phyloP scores from a whole-genome alignment of 2,888 invertebrate species.

The Willowsia nigromaculata region DNA sequence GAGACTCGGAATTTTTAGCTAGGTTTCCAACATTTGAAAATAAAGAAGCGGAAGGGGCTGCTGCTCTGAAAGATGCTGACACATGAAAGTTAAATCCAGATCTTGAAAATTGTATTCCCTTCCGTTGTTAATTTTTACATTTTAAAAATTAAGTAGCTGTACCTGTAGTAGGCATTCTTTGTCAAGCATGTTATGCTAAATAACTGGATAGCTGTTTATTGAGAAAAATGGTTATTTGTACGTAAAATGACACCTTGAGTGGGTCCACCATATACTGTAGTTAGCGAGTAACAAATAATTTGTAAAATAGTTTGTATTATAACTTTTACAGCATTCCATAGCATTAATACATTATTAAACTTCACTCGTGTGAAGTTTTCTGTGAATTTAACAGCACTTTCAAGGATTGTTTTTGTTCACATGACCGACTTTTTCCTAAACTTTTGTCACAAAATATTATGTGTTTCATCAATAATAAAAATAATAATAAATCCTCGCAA shows the following conservation, averaged over 20 bases:
- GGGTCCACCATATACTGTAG: too few species aligned
- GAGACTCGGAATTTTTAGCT: constrained; percentile 52
- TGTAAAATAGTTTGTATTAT: neutral
- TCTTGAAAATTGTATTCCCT: neutral
- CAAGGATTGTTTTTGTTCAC: neutral
- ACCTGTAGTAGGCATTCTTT: too few species aligned
- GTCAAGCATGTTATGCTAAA: too few species aligned
- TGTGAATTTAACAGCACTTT: neutral
- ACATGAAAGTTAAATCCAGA: neutral
- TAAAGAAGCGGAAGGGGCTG: constrained; percentile 24
- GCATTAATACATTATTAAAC: neutral
- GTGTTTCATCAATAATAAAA: constrained; percentile 33
- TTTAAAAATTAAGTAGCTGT: too few species aligned
- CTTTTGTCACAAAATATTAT: constrained; percentile 36
- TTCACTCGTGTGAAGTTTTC: neutral
- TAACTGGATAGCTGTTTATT: too few species aligned
- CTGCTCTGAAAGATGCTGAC: neutral
- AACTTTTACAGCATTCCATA: neutral
- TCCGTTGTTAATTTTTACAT: neutral
- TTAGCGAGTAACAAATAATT: too few species aligned
- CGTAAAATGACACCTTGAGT: too few species aligned
- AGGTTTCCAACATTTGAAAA: neutral
- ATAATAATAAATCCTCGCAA: constrained; percentile 1
- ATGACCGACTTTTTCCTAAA: neutral
- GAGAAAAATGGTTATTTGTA: too few species aligned